Conservation (phyloP, 2,888 invertebrate species). For the Erebia palarica region DNA sequence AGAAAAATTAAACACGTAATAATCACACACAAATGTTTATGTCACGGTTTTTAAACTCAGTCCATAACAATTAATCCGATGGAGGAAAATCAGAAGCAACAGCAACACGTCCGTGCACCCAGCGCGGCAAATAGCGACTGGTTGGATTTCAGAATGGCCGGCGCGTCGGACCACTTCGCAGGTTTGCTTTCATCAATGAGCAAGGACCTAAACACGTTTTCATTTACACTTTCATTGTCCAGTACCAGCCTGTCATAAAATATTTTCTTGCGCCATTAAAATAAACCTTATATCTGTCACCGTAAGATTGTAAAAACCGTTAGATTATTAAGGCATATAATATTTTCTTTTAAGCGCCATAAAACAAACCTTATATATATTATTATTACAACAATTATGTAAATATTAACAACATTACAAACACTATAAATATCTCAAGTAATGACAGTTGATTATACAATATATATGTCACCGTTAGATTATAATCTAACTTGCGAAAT, state of each 20-base stretch:
- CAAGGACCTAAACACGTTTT: conserved; percentile 29
- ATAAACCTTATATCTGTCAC: no score
- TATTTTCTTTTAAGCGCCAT: no score
- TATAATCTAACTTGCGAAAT: no score
- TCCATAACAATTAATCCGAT: conserved; percentile 21
- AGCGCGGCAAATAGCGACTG: conserved; percentile 70
- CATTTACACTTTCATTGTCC: conserved; percentile 27
- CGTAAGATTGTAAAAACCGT: no score
- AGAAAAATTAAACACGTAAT: conserved; percentile 26
- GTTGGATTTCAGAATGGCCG: conserved; percentile 13
- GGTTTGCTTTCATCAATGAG: conserved; percentile 38
- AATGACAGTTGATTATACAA: no score
- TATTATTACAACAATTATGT: no score
- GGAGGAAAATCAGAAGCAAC: not conserved
- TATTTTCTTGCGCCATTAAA: no score
- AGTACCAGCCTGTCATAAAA: not conserved
- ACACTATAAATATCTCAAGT: no score
- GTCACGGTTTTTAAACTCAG: conserved; percentile 28
- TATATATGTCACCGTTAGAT: no score
- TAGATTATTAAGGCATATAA: no score
- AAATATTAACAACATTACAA: no score
- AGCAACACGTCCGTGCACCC: conserved; percentile 47
- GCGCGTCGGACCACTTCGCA: conserved; percentile 20
- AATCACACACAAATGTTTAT: conserved; percentile 31
- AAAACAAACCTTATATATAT: no score